Evolutionary conservation across 2,113 vertebrate genomes (phyloP), one percentile per base, ranked within the genome.

Genomic region (Apodemus speciosus): DNA sequence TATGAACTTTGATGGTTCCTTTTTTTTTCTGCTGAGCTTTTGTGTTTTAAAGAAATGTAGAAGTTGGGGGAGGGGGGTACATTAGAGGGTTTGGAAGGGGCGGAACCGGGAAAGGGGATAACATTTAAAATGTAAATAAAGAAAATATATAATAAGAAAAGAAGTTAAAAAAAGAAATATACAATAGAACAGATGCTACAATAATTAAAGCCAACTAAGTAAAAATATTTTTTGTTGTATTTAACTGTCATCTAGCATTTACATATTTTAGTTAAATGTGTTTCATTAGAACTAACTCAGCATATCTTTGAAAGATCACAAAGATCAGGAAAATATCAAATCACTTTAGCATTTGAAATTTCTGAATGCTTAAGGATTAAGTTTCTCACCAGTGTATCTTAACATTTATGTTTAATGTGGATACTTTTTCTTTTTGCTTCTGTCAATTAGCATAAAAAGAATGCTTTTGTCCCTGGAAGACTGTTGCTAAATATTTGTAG

Each of bases 231-330:
- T 64, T 68, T 49, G 16, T 35, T 68, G 62, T n/a, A 76, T 88
- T 76, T 62, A 88, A 66, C 25, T 46, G 38, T 71, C 88, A 13
- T 46, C 58, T 90, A 94, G 73, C 25, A 58, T 90, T 92, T 72
- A 69, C 20, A 72, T 32, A 64, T 93, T 62, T 66, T 66, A 35
- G 53, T 75, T 9, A 81, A 27, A 9, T 30, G 86, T 9, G 86
- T 68, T 90, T 18, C 30, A 77, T 38, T 92, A 72, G 2, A 88
- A 88, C 58, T 46, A 94, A 76, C 86, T n/a, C 9, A 93, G 18
- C n/a, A 93, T 75, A 53, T 66, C 79, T 90, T 76, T 91, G 30
- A 91, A 76, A 68, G 64, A 76, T 76, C 15, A 66, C 87, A 90
- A 66, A 60, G 64, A 58, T 87, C 7, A 91, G 60, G 8, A 83